phyloP scores from a whole-genome alignment of 2,888 invertebrate species.

The Phytoseiulus persimilis region DNA sequence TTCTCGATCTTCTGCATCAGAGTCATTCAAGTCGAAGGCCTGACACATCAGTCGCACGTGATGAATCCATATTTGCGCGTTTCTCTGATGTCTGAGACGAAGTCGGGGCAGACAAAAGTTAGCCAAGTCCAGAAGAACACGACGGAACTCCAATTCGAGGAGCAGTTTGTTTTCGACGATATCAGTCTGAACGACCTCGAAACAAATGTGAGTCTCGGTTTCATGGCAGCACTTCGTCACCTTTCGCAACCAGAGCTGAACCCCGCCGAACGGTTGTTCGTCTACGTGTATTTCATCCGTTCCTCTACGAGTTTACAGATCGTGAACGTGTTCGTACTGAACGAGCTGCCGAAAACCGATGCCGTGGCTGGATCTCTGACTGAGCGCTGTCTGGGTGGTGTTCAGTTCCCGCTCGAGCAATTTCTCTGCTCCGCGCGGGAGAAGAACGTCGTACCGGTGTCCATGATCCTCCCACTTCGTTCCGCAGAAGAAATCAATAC shows the following conservation, averaged over 20 bases:
- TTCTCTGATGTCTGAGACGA: constrained; percentile 51
- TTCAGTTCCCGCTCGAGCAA: constrained; percentile 56
- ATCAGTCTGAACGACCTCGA: constrained; percentile 56
- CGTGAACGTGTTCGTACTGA: constrained; percentile 6
- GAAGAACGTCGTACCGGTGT: not conserved
- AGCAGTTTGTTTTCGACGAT: constrained; percentile 62
- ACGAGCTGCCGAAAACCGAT: not conserved
- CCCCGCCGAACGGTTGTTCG: no score
- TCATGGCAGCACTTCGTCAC: not conserved
- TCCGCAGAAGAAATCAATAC: not conserved
- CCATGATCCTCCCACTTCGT: not conserved
- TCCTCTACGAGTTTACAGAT: constrained; percentile 29
- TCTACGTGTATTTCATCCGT: no score
- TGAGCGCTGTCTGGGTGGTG: constrained; percentile 58
- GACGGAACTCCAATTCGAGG: constrained; percentile 61
- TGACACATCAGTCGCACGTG: constrained; percentile 45
- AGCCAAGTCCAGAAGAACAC: constrained; percentile 58
- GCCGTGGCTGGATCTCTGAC: constrained; percentile 53
- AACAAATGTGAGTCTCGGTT: constrained; percentile 56
- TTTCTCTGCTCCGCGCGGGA: constrained; percentile 46
- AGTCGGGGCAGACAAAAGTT: not conserved
- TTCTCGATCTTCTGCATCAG: constrained; percentile 60
- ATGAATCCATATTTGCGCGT: constrained; percentile 61
- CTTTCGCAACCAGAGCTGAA: no score
- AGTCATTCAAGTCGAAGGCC: constrained; percentile 59